These are phyloP conservation scores for Danio jaintianensis DNA, from an alignment of 2,797 vertebrate species.

Conservation along the genomic window DNA sequence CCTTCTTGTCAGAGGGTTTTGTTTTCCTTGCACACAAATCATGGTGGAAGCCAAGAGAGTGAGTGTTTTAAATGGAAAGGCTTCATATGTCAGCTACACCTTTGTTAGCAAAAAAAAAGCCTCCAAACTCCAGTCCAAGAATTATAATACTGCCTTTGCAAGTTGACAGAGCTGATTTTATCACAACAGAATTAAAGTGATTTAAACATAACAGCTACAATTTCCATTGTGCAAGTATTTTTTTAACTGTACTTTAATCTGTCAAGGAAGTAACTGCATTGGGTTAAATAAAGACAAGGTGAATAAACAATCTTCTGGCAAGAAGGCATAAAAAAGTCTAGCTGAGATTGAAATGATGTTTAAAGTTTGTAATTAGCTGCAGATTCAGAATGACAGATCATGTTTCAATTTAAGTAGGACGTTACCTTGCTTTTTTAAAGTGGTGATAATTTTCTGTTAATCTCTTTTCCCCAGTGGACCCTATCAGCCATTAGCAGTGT, in stretches of 20 bases:
- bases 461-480: not conserved
- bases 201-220: constrained; percentile 81
- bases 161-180: constrained; percentile 79
- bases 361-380: constrained; percentile 57
- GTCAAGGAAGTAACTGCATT: constrained; percentile 75
- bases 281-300: constrained; percentile 74
- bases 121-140: constrained; percentile 65
- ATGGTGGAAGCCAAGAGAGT: constrained; percentile 68
- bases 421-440: constrained; percentile 22
- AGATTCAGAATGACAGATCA: constrained; percentile 3
- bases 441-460: not conserved
- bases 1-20: constrained; percentile 49
- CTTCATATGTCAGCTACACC: constrained; percentile 75
- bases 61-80: constrained; percentile 80
- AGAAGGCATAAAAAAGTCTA: constrained; percentile 63
- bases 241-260: constrained; percentile 75
- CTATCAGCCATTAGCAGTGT: not conserved
- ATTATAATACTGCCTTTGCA: constrained; percentile 77
- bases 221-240: constrained; percentile 75
- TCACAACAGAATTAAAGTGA: constrained; percentile 84
- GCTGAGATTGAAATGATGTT: constrained; percentile 57
- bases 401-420: constrained; percentile 33
- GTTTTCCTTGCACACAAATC: constrained; percentile 58
- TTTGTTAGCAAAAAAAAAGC: constrained; percentile 78
- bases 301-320: constrained; percentile 69